Evolutionary conservation across 2,113 vertebrate genomes (phyloP), one percentile per base, ranked within the genome.

Genomic region (Puffinus mauretanicus): DNA sequence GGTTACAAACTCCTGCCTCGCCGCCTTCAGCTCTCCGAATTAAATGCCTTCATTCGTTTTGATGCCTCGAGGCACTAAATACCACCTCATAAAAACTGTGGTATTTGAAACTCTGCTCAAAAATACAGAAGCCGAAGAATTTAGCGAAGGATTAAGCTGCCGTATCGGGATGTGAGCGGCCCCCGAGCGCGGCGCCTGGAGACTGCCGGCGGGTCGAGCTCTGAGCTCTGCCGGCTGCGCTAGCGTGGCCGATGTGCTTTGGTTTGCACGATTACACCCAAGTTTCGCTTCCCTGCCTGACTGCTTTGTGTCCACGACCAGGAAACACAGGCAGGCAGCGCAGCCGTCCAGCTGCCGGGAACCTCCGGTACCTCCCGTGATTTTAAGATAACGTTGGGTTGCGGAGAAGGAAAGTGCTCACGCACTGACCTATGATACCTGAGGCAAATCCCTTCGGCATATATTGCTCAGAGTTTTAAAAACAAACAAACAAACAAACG

Each of bases 71-170:
- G 44, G 46, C 30, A 2, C 60, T 36, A 36, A 61, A 55, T 8
- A 19, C 11, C 52, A 36, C 46, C 72, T 47, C 27, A 0, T 11
- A 64, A 38, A 71, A 44, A 15, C 2, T 0, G 12, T 2, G 17
- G 38, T 8, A 2, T 10, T 18, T 13, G 25, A 61, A 66, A 49
- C n/a, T 11, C 47, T 4, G 42, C 60, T 64, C 29, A 5, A 13
- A 51, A 64, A 38, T 4, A 40, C 29, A 9, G 36, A 42, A 57
- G 47, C 54, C 4, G 7, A 29, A 25, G 69, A 25, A 38, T 76
- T 62, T 7, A 16, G 70, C 3, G 3, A 6, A 15, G 61, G 78
- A 51, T 42, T 30, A 42, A 9, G 36, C 51, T 17, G 51, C 67
- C 2, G 34, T 6, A 10, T 17, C 2, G 38, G 57, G 82, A 47